Conservation (phyloP, 2,113 vertebrate species). For the Bothrops jararaca region DNA sequence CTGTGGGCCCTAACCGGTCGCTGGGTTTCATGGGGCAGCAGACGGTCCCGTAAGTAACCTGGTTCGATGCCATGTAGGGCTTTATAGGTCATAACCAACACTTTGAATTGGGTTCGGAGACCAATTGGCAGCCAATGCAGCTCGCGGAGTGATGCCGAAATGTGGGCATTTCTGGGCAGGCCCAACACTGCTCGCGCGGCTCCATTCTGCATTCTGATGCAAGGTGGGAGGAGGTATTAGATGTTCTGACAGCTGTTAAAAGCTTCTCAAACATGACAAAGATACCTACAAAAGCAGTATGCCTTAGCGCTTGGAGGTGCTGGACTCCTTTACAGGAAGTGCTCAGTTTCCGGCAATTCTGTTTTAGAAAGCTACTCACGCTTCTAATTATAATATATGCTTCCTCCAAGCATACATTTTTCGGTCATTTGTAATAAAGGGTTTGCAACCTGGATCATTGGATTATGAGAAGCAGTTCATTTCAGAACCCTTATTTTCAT, state of each 20-base stretch:
- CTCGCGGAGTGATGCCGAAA: too few relatives aligned
- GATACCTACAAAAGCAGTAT: not conserved
- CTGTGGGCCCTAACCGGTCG: too few relatives aligned
- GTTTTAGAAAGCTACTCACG: not conserved
- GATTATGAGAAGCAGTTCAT: constrained; percentile 38
- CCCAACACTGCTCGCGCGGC: too few relatives aligned
- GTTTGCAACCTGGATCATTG: constrained; percentile 14
- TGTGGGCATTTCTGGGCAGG: too few relatives aligned
- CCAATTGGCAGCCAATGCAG: too few relatives aligned
- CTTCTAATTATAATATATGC: constrained; percentile 8
- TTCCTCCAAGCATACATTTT: not conserved
- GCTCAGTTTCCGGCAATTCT: constrained; percentile 14
- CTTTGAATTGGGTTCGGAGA: too few relatives aligned
- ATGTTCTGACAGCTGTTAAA: constrained; percentile 7
- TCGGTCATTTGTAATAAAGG: constrained; percentile 19
- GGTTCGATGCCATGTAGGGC: too few relatives aligned
- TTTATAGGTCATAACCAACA: too few relatives aligned
- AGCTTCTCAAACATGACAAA: not conserved
- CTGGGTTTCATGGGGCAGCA: too few relatives aligned
- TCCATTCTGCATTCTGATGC: too few relatives aligned
- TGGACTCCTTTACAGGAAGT: not conserved
- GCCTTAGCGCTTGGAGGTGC: not conserved
- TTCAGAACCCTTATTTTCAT: constrained; percentile 31
- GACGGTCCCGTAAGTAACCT: too few relatives aligned
- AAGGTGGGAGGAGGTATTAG: constrained; percentile 4